Percentiles rank a stretch among this genome's conserved stretches.
phyloP scores from a whole-genome alignment of 2,797 vertebrate species.

The Argyrosomus regius region DNA sequence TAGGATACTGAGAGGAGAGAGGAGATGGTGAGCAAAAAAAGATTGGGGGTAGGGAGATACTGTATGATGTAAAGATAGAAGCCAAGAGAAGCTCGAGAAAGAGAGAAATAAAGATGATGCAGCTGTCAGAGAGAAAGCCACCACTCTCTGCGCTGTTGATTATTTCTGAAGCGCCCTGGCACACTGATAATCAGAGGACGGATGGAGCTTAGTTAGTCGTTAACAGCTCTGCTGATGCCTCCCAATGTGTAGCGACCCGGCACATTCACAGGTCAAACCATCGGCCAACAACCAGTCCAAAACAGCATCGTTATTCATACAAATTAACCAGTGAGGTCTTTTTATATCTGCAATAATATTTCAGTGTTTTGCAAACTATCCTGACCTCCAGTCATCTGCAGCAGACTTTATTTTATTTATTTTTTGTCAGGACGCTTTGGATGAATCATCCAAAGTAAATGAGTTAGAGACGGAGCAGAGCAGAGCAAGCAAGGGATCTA shows the following conservation, averaged over 20 bases:
- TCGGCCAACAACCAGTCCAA: background rate
- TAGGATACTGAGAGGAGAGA: background rate
- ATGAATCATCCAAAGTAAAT: slow-evolving; percentile 20
- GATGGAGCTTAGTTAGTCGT: slow-evolving; percentile 46
- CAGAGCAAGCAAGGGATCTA: background rate
- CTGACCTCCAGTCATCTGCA: slow-evolving; percentile 1
- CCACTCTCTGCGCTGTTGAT: slow-evolving; percentile 53
- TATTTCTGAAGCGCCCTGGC: slow-evolving; percentile 51
- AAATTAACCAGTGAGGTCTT: slow-evolving; percentile 30
- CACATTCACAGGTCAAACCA: slow-evolving; percentile 52
- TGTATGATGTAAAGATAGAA: background rate
- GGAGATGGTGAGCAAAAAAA: background rate
- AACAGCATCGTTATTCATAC: slow-evolving; percentile 5
- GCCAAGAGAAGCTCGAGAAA: slow-evolving; percentile 1
- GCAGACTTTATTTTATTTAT: background rate
- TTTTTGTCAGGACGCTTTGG: background rate
- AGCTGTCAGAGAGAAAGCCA: slow-evolving; percentile 43
- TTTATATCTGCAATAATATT: slow-evolving; percentile 16
- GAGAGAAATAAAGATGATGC: slow-evolving; percentile 26
- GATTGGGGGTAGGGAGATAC: background rate
- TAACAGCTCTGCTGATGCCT: slow-evolving; percentile 62
- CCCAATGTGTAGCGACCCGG: slow-evolving; percentile 44
- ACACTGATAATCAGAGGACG: slow-evolving; percentile 55
- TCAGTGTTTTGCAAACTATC: slow-evolving; percentile 22
- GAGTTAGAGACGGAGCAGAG: slow-evolving; percentile 15